Evolutionary conservation across 2,797 vertebrate genomes (phyloP).

Genomic region (Coregonus ussuriensis): DNA sequence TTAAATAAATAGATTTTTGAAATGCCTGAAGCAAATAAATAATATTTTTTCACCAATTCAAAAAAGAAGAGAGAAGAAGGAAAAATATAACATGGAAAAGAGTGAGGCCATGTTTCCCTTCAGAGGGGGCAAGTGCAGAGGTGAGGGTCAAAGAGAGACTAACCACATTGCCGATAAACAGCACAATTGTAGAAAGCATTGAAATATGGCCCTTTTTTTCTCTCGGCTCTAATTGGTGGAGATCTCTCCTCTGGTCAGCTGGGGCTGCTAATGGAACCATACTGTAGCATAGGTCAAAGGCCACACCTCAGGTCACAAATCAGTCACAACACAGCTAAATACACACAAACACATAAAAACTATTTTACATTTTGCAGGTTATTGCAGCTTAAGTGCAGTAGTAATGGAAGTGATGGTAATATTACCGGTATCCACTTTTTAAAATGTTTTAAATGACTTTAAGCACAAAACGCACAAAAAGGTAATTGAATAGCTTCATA

Average conservation of each 20-base stretch:
- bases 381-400: background rate
- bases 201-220: constrained; percentile 75
- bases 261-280: constrained; percentile 60
- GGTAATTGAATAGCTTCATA: no score
- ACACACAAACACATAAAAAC: constrained; percentile 49
- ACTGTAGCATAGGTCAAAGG: constrained; percentile 63
- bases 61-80: constrained; percentile 41
- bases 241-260: constrained; percentile 38
- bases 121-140: constrained; percentile 40
- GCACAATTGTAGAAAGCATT: constrained; percentile 76
- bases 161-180: constrained; percentile 76
- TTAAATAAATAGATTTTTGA: constrained; percentile 49
- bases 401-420: background rate
- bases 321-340: constrained; percentile 68
- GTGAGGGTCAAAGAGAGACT: constrained; percentile 77
- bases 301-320: constrained; percentile 66
- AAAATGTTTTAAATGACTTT: no score
- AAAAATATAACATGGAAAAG: constrained; percentile 62
- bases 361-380: constrained; percentile 17
- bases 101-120: constrained; percentile 71
- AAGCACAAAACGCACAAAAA: no score
- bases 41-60: constrained; percentile 49
- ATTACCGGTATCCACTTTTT: background rate
- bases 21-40: constrained; percentile 30
- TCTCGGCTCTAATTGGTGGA: constrained; percentile 74